A percentile compares a stretch with the other conserved stretches of the same genome.
These are phyloP conservation scores for Syncerus caffer DNA, from an alignment of 2,797 vertebrate species.

Conservation along the genomic window DNA sequence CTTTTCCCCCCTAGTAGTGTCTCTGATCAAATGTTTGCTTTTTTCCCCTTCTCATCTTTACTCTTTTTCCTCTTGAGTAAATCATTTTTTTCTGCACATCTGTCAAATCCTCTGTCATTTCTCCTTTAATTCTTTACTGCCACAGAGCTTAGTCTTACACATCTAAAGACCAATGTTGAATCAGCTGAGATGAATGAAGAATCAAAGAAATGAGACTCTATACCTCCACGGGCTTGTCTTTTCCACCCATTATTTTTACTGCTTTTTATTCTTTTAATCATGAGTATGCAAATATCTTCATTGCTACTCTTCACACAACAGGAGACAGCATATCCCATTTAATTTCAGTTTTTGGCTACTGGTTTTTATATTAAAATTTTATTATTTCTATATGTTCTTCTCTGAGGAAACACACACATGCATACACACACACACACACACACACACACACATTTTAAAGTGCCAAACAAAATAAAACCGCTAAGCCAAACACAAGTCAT, in stretches of 20 bases:
- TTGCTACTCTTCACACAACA: background rate
- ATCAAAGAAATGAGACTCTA: slow-evolving; percentile 41
- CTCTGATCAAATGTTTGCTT: background rate
- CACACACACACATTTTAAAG: background rate
- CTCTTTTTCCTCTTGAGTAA: background rate
- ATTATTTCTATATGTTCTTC: background rate
- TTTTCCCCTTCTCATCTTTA: background rate
- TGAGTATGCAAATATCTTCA: background rate
- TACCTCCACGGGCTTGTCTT: slow-evolving; percentile 24
- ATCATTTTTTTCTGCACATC: background rate
- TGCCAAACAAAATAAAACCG: background rate
- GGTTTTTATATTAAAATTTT: background rate
- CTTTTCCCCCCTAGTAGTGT: background rate
- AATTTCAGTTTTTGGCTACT: background rate
- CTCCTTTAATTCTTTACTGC: background rate
- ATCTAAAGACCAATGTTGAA: slow-evolving; percentile 8
- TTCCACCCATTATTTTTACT: background rate
- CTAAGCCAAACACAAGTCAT: background rate
- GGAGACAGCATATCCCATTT: background rate
- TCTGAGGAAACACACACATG: background rate
- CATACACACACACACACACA: too few species aligned
- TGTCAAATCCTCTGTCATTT: slow-evolving; percentile 34
- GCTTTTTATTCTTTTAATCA: slow-evolving; percentile 9
- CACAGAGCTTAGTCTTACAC: background rate
- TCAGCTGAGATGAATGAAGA: slow-evolving; percentile 23